Conservation (phyloP, 2,888 invertebrate genomes). For the Agriopis aurantiaria region DNA sequence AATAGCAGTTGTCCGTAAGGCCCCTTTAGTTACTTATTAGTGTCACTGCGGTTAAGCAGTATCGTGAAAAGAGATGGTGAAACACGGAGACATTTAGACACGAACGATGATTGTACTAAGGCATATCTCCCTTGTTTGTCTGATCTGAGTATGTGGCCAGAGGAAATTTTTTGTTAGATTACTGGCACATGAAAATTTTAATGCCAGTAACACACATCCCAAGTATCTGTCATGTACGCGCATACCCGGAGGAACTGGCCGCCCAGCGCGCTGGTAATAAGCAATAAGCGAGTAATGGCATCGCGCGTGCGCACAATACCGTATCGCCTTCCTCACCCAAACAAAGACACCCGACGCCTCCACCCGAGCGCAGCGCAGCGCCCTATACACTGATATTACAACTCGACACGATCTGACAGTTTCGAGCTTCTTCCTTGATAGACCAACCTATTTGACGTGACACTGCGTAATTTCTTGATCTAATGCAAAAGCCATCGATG, state of each 20-base stretch:
- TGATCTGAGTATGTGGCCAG: background rate
- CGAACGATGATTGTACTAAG: too few species aligned
- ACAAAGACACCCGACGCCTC: slow-evolving; percentile 15
- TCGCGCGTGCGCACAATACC: slow-evolving; percentile 32
- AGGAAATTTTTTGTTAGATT: too few species aligned
- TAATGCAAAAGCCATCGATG: too few species aligned
- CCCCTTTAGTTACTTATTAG: too few species aligned
- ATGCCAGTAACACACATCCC: too few species aligned
- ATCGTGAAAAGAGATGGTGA: background rate
- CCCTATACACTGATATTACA: background rate
- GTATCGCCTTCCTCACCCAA: slow-evolving; percentile 18
- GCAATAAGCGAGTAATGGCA: slow-evolving; percentile 17
- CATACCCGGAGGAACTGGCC: background rate
- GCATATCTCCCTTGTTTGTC: too few species aligned
- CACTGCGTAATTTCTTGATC: too few species aligned
- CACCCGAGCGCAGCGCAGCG: background rate
- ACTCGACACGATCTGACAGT: too few species aligned
- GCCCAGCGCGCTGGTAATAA: slow-evolving; percentile 10
- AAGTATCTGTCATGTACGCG: background rate
- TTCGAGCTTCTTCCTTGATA: too few species aligned
- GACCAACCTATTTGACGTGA: too few species aligned
- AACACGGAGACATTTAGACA: background rate
- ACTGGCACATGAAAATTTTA: background rate
- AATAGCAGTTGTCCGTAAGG: too few species aligned
- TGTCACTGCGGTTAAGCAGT: too few species aligned